Conservation (phyloP, 2,888 invertebrate species). For the Eremobia ochroleuca region DNA sequence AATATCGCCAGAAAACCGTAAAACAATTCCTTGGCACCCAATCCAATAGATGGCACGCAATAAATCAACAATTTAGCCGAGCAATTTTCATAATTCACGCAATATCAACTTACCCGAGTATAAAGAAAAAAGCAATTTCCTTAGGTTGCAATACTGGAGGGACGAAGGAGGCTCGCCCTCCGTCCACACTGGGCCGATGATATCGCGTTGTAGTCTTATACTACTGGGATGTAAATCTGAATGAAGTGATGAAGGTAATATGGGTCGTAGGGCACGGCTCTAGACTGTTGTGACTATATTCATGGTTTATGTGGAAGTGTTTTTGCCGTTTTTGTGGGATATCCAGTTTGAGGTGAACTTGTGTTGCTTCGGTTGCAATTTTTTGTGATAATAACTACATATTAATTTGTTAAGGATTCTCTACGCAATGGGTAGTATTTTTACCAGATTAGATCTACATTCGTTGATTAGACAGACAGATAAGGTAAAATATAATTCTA, state of each 20-base stretch:
- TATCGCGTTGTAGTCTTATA: conserved; percentile 53
- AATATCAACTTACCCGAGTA: conserved; percentile 89
- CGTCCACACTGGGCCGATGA: conserved; percentile 76
- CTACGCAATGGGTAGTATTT: not conserved
- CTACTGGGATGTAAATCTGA: conserved; percentile 60
- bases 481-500: not conserved
- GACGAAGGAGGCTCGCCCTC: conserved; percentile 74
- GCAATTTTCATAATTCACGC: conserved; percentile 90
- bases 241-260: conserved; percentile 62
- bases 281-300: conserved; percentile 54
- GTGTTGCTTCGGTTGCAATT: not conserved
- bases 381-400: not conserved
- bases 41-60: conserved; percentile 79
- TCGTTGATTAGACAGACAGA: not conserved
- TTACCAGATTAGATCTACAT: not conserved
- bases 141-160: conserved; percentile 85
- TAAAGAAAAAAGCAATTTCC: conserved; percentile 91
- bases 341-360: conserved; percentile 7
- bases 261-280: conserved; percentile 47
- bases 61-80: conserved; percentile 89
- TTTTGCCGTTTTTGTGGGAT: conserved; percentile 35
- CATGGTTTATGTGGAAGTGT: conserved; percentile 44
- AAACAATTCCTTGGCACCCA: conserved; percentile 76
- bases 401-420: too few relatives aligned
- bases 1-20: conserved; percentile 63